Conservation (phyloP, 2,113 vertebrate genomes). For the Oncorhynchus nerka region DNA sequence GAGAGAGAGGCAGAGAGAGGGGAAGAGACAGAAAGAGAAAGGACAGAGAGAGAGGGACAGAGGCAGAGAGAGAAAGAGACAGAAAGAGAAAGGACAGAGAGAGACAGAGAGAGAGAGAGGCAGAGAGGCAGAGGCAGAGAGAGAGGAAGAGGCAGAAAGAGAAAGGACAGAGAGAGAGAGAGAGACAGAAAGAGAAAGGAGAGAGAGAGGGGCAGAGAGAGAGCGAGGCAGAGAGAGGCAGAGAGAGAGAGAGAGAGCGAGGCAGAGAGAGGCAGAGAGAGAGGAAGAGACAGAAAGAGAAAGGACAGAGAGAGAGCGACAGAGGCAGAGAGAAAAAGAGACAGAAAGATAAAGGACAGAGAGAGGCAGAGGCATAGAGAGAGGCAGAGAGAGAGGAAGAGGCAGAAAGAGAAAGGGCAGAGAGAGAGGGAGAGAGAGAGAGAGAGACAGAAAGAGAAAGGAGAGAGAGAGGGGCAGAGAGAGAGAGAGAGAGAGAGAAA, state of each 20-base stretch:
- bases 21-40: slow-evolving; percentile 44
- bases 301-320: not conserved
- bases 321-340: slow-evolving; percentile 47
- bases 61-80: not conserved
- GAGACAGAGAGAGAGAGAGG: slow-evolving; percentile 17
- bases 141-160: too few species aligned
- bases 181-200: too few species aligned
- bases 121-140: not conserved
- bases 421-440: not conserved
- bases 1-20: slow-evolving; percentile 10
- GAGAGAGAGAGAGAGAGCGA: too few species aligned
- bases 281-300: too few species aligned
- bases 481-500: too few species aligned
- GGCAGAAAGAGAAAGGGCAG: slow-evolving; percentile 15
- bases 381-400: not conserved
- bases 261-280: not conserved
- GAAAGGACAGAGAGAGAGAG: too few species aligned
- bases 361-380: slow-evolving; percentile 48
- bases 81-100: too few species aligned
- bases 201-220: slow-evolving; percentile 12
- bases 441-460: slow-evolving; percentile 3
- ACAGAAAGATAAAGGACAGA: not conserved
- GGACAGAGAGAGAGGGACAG: too few species aligned
- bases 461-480: not conserved
- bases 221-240: slow-evolving; percentile 12